A percentile compares a stretch with the other conserved stretches of the same genome.
Conservation (phyloP, 2,113 vertebrate species). For the Polyodon spathula region DNA sequence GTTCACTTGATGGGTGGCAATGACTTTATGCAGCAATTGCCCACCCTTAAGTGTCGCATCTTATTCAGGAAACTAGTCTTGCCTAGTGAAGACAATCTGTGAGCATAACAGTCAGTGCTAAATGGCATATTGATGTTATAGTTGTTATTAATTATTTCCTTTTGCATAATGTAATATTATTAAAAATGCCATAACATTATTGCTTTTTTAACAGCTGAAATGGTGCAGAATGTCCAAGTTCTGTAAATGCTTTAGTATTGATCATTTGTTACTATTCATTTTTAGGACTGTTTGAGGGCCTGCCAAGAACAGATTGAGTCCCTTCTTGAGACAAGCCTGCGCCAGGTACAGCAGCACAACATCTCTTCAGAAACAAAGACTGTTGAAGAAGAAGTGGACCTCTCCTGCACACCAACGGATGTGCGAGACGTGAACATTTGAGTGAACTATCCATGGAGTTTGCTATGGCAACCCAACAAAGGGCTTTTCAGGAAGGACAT, state of each 20-base stretch:
- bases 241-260: background rate
- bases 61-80: no score
- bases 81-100: no score
- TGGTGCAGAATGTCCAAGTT: background rate
- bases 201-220: no score
- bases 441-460: conserved; percentile 40
- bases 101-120: no score
- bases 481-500: conserved; percentile 29
- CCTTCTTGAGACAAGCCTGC: conserved; percentile 87
- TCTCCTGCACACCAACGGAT: conserved; percentile 92
- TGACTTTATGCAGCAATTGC: no score
- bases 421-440: conserved; percentile 94
- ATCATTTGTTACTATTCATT: conserved; percentile 2
- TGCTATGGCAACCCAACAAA: conserved; percentile 19
- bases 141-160: no score
- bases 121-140: no score
- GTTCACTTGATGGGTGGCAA: no score
- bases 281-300: conserved; percentile 87
- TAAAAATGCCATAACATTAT: background rate
- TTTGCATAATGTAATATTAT: no score
- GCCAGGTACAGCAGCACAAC: conserved; percentile 81
- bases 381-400: conserved; percentile 74
- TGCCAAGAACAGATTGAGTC: conserved; percentile 98
- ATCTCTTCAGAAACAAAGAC: conserved; percentile 74
- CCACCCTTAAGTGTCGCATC: no score